Conservation (phyloP, 1,140 invertebrate species). For the Panonychus citri region DNA sequence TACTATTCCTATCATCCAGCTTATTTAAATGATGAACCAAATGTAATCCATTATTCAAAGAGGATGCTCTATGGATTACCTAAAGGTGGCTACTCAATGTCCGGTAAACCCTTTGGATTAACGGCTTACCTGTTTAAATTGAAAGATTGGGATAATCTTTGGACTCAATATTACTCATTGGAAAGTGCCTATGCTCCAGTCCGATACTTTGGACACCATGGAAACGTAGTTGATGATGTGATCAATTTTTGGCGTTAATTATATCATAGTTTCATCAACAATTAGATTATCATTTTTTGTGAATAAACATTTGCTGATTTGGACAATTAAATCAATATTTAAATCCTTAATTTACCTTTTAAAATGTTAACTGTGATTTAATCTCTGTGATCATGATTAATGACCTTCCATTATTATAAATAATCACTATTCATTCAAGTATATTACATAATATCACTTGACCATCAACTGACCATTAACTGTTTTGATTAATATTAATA, state of each 20-base stretch:
- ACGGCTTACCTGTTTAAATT: background rate
- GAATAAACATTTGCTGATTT: too few relatives aligned
- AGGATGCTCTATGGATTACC: background rate
- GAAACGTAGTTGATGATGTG: background rate
- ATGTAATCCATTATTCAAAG: background rate
- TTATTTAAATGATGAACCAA: background rate
- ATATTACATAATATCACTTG: too few relatives aligned
- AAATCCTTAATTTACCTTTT: too few relatives aligned
- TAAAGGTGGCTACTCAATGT: background rate
- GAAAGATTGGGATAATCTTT: background rate
- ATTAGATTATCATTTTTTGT: too few relatives aligned
- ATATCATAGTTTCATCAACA: background rate
- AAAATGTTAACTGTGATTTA: too few relatives aligned
- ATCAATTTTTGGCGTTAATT: background rate
- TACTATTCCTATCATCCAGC: conserved; percentile 1
- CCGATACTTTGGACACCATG: background rate
- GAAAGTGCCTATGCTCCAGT: background rate
- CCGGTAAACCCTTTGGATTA: background rate
- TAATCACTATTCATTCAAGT: too few relatives aligned
- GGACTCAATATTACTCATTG: background rate
- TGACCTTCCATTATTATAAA: too few relatives aligned
- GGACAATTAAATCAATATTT: too few relatives aligned
- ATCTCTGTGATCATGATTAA: too few relatives aligned
- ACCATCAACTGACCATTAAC: too few relatives aligned
- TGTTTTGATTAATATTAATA: too few relatives aligned